Evolutionary conservation across 2,797 vertebrate genomes (phyloP).

Genomic region (Xerus rutilus): DNA sequence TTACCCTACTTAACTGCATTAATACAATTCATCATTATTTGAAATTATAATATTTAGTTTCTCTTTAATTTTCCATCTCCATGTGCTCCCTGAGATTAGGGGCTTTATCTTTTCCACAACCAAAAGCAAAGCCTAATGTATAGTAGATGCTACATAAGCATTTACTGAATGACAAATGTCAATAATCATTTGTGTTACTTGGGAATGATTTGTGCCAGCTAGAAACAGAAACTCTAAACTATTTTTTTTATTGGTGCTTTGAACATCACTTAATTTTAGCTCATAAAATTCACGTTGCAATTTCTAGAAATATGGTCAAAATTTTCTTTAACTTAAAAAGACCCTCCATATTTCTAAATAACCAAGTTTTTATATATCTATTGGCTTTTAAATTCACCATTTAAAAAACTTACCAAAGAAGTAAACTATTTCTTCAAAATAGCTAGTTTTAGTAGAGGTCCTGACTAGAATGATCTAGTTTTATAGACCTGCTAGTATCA

Average conservation of each 20-base stretch:
- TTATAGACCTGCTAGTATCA: background rate
- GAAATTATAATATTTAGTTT: background rate
- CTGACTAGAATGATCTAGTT: background rate
- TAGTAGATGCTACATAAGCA: background rate
- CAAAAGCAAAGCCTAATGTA: background rate
- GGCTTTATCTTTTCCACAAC: background rate
- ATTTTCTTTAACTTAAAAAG: background rate
- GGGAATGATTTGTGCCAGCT: background rate
- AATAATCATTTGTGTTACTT: background rate
- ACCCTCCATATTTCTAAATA: background rate
- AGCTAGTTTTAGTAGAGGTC: background rate
- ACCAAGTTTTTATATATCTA: background rate
- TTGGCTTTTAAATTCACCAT: constrained; percentile 12
- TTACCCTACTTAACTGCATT: background rate
- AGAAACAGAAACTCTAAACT: background rate
- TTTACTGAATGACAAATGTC: background rate
- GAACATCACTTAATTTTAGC: constrained; percentile 35
- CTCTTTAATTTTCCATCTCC: background rate
- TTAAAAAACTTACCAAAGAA: constrained; percentile 32
- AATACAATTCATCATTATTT: background rate
- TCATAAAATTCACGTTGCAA: background rate
- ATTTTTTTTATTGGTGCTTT: background rate
- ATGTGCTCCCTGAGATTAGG: background rate
- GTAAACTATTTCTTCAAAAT: constrained; percentile 12
- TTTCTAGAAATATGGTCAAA: constrained; percentile 26